Conservation (phyloP, 2,113 vertebrate genomes). For the Oryzias javanicus region DNA sequence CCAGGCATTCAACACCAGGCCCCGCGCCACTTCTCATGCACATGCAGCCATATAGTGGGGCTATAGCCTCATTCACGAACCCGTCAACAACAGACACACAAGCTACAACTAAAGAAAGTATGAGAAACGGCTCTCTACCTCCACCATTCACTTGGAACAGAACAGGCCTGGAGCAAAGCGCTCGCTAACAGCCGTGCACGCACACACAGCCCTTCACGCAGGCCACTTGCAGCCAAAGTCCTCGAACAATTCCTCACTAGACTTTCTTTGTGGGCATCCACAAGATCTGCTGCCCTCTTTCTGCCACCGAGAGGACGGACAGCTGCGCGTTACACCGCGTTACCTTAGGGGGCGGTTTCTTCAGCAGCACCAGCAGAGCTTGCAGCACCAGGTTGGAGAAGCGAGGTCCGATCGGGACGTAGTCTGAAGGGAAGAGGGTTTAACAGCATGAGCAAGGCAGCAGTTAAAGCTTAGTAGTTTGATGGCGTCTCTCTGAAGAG, state of each 20-base stretch:
- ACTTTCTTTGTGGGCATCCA: conserved; percentile 24
- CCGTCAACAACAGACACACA: conserved; percentile 58
- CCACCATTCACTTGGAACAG: conserved; percentile 63
- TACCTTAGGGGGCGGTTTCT: conserved; percentile 95
- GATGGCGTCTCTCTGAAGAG: background rate
- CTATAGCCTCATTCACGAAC: conserved; percentile 65
- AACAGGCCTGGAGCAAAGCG: conserved; percentile 61
- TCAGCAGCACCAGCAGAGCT: conserved; percentile 91
- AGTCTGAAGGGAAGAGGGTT: conserved; percentile 78
- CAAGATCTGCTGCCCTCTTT: conserved; percentile 75
- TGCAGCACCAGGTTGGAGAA: conserved; percentile 97
- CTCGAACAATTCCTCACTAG: conserved; percentile 39
- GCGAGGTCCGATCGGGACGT: conserved; percentile 93
- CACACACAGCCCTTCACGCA: conserved; percentile 53
- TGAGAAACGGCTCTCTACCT: conserved; percentile 65
- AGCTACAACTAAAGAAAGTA: conserved; percentile 54
- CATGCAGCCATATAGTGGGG: conserved; percentile 65
- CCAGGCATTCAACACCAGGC: conserved; percentile 74
- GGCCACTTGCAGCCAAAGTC: conserved; percentile 45
- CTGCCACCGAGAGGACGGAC: conserved; percentile 47
- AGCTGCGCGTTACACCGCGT: conserved; percentile 10
- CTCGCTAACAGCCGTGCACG: conserved; percentile 59
- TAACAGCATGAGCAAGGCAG: background rate
- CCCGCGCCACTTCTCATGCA: conserved; percentile 72
- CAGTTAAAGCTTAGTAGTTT: background rate